Evolutionary conservation across 2,888 invertebrate genomes (phyloP).

Genomic region (Phyto melanocephala): DNA sequence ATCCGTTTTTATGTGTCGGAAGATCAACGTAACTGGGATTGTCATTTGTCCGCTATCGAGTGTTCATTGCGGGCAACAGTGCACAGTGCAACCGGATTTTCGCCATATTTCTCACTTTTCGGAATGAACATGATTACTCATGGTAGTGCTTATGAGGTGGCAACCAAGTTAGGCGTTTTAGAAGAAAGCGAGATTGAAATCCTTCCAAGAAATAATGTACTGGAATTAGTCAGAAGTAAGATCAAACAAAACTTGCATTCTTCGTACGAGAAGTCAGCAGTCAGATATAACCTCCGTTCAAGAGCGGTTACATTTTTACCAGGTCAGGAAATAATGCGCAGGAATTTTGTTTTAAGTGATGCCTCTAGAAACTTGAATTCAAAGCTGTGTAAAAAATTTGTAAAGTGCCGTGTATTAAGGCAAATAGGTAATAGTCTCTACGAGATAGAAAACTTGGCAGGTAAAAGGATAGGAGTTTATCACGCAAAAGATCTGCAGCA

Average conservation of each 20-base stretch:
- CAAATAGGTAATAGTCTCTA: neutral
- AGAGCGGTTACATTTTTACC: neutral
- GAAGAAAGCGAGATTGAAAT: neutral
- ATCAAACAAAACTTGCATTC: neutral
- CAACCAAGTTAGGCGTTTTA: neutral
- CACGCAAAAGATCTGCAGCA: neutral
- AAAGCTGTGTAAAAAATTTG: slow-evolving; percentile 17
- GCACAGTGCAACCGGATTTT: neutral
- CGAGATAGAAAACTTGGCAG: neutral
- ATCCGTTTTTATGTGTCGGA: slow-evolving; percentile 4
- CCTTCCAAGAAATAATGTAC: neutral
- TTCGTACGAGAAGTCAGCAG: neutral
- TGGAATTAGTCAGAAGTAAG: neutral
- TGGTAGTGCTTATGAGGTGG: neutral
- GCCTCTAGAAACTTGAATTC: neutral
- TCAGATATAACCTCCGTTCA: neutral
- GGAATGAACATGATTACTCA: slow-evolving; percentile 20
- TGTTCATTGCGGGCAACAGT: slow-evolving; percentile 6
- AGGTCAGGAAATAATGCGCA: slow-evolving; percentile 10
- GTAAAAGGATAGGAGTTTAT: neutral
- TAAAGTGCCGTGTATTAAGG: neutral
- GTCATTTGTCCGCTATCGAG: slow-evolving; percentile 2
- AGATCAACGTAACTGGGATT: slow-evolving; percentile 15
- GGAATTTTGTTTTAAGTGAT: slow-evolving; percentile 18
- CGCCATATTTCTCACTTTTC: too few relatives aligned